A percentile compares a stretch with the other conserved stretches of the same genome.
These are phyloP conservation scores for Phyllostomus hastatus DNA, from an alignment of 2,113 vertebrate species.

Conservation along the genomic window DNA sequence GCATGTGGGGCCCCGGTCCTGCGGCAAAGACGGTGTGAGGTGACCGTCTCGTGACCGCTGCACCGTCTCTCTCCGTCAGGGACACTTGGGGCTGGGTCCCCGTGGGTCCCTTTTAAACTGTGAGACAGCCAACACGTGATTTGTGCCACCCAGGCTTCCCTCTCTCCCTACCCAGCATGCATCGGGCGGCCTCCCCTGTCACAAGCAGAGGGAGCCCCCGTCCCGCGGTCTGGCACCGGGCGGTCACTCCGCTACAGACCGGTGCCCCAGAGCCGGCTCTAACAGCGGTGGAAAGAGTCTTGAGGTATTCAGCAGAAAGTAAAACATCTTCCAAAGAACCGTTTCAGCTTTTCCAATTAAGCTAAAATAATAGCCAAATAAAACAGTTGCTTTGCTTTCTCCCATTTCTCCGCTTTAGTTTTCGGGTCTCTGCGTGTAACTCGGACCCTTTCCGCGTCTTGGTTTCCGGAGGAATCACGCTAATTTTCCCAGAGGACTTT, in stretches of 20 bases:
- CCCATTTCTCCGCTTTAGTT: neutral
- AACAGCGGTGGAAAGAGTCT: neutral
- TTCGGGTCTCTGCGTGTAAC: neutral
- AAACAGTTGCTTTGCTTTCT: neutral
- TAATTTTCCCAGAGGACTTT: slow-evolving; percentile 33
- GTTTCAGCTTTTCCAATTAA: neutral
- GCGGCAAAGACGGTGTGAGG: neutral
- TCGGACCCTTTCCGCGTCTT: neutral
- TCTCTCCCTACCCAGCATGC: neutral
- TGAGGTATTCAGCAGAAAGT: neutral
- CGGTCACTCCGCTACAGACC: neutral
- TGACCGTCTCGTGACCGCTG: neutral
- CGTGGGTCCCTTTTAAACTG: neutral
- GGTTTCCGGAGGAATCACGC: slow-evolving; percentile 33
- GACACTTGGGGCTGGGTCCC: neutral
- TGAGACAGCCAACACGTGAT: neutral
- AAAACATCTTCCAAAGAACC: neutral
- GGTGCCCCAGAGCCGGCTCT: neutral
- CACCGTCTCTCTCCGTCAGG: neutral
- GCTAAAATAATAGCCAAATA: neutral
- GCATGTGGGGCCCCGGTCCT: neutral
- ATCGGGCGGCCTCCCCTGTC: neutral
- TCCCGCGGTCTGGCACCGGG: neutral
- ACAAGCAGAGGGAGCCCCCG: neutral
- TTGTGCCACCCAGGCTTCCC: neutral